Conservation (phyloP, 2,113 vertebrate genomes). For the Larimichthys crocea region DNA sequence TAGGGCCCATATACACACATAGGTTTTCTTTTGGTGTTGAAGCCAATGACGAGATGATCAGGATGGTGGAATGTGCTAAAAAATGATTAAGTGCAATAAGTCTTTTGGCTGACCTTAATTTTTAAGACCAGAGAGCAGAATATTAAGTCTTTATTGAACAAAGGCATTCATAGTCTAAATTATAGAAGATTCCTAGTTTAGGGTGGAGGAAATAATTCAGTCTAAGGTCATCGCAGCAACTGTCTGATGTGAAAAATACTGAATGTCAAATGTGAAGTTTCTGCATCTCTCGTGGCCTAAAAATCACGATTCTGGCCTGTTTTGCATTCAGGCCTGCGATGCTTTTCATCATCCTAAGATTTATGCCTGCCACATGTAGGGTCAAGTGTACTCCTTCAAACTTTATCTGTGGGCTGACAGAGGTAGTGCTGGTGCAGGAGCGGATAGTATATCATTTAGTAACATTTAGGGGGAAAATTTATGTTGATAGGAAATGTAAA, state of each 20-base stretch:
- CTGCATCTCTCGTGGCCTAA: slow-evolving; percentile 7
- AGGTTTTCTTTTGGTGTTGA: no score
- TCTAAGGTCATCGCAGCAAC: slow-evolving; percentile 27
- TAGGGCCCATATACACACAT: neutral
- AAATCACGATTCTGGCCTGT: slow-evolving; percentile 36
- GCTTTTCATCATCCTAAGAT: slow-evolving; percentile 39
- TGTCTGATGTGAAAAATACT: slow-evolving; percentile 31
- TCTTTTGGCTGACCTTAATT: neutral
- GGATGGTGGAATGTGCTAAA: neutral
- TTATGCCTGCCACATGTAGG: slow-evolving; percentile 51
- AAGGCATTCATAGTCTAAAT: slow-evolving; percentile 14
- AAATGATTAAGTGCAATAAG: neutral
- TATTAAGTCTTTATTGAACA: neutral
- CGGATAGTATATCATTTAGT: slow-evolving; percentile 50
- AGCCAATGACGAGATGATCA: neutral
- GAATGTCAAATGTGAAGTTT: slow-evolving; percentile 17
- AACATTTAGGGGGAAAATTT: slow-evolving; percentile 52
- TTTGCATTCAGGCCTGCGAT: slow-evolving; percentile 54
- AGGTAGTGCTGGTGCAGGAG: slow-evolving; percentile 23
- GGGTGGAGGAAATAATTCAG: slow-evolving; percentile 21
- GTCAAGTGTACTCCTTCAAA: slow-evolving; percentile 68
- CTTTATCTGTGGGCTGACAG: slow-evolving; percentile 57
- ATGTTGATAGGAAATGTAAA: slow-evolving; percentile 48
- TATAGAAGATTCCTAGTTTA: neutral
- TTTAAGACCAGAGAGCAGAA: slow-evolving; percentile 4